phyloP scores from a whole-genome alignment of 2,797 vertebrate species.

The Notolepis coatsorum region DNA sequence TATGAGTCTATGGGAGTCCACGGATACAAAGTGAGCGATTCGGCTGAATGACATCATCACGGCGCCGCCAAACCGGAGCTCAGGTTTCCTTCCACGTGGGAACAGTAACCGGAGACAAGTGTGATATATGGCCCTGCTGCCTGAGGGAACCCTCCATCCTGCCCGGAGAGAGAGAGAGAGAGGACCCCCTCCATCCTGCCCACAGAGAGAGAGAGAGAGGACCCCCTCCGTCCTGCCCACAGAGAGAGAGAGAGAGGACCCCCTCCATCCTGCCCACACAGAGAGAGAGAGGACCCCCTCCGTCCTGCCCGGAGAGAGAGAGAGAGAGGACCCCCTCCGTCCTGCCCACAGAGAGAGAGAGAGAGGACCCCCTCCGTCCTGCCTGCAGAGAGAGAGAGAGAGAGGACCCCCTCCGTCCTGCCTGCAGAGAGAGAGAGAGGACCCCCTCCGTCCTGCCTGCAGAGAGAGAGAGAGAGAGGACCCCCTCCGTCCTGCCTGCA shows the following conservation, averaged over 20 bases:
- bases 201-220: constrained; percentile 24
- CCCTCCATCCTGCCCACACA: constrained; percentile 13
- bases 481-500: neutral
- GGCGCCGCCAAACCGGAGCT: too few species aligned
- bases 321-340: neutral
- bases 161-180: constrained; percentile 31
- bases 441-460: neutral
- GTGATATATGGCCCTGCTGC: constrained; percentile 29
- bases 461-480: too few species aligned
- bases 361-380: neutral
- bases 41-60: too few species aligned
- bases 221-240: neutral
- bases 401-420: neutral
- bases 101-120: constrained; percentile 16
- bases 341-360: constrained; percentile 31
- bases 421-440: constrained; percentile 24
- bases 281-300: neutral
- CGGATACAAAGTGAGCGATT: too few species aligned
- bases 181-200: neutral
- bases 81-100: too few species aligned
- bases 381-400: constrained; percentile 34
- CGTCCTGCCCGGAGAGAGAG: constrained; percentile 24
- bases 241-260: constrained; percentile 16
- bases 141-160: neutral
- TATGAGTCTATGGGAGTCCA: too few species aligned